Evolutionary conservation across 2,888 invertebrate species (phyloP).

Genomic region (Helleia helle): DNA sequence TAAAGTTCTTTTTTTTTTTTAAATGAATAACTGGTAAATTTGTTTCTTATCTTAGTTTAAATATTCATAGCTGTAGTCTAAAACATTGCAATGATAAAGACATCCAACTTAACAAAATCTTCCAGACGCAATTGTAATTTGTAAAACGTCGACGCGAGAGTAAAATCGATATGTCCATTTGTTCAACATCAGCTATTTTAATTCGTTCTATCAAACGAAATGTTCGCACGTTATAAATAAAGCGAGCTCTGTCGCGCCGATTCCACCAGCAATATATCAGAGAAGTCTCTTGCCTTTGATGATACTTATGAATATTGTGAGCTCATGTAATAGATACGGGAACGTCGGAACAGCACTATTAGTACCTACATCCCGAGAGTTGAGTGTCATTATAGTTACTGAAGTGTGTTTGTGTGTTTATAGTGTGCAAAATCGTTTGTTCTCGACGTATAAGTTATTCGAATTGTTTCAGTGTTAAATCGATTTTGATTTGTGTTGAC

Average conservation of each 20-base stretch:
- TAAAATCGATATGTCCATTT: slow-evolving; percentile 42
- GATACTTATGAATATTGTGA: slow-evolving; percentile 57
- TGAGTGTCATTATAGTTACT: too few species aligned
- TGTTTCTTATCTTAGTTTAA: background rate
- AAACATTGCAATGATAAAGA: slow-evolving; percentile 18
- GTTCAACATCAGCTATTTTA: slow-evolving; percentile 33
- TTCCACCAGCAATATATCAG: slow-evolving; percentile 63
- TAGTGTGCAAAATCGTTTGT: too few species aligned
- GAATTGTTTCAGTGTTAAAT: too few species aligned
- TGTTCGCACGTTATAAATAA: slow-evolving; percentile 63
- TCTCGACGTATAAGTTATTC: too few species aligned
- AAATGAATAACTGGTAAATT: too few species aligned
- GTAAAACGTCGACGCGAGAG: slow-evolving; percentile 26
- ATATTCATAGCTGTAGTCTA: too few species aligned
- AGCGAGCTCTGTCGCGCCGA: slow-evolving; percentile 57
- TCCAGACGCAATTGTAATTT: slow-evolving; percentile 15
- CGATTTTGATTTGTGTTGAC: too few species aligned
- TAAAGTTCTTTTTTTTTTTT: too few species aligned
- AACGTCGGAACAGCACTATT: too few species aligned
- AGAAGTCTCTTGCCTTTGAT: slow-evolving; percentile 55
- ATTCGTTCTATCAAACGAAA: slow-evolving; percentile 49
- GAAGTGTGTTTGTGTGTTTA: too few species aligned
- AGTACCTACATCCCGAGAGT: too few species aligned
- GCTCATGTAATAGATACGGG: slow-evolving; percentile 17
- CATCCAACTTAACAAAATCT: slow-evolving; percentile 11